phyloP scores from a whole-genome alignment of 1,140 invertebrate genomes.

The Scaptomyza montana region DNA sequence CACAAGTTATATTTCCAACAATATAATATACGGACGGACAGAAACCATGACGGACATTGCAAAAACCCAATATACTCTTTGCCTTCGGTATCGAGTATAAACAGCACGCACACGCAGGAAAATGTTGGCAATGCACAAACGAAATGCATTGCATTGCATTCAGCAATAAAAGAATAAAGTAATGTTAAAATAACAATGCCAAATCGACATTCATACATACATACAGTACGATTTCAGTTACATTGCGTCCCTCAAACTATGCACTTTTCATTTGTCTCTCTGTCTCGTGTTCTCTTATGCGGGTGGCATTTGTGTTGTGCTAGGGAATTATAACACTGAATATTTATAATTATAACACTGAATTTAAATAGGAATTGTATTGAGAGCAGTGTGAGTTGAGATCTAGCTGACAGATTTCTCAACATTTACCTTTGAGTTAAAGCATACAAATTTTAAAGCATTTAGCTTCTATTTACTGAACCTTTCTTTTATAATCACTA shows the following conservation, averaged over 20 bases:
- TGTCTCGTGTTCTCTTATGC: too few relatives aligned
- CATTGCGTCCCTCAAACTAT: neutral
- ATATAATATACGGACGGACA: too few relatives aligned
- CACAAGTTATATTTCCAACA: too few relatives aligned
- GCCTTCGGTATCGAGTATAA: too few relatives aligned
- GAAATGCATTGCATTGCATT: conserved; percentile 32
- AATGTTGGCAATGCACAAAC: conserved; percentile 23
- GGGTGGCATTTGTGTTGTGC: neutral
- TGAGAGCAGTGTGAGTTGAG: too few relatives aligned
- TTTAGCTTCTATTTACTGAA: too few relatives aligned
- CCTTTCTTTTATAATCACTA: too few relatives aligned
- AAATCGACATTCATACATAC: conserved; percentile 3
- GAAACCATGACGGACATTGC: too few relatives aligned
- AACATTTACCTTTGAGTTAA: too few relatives aligned
- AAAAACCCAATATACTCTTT: too few relatives aligned
- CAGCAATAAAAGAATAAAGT: conserved; percentile 17
- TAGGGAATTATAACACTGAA: neutral
- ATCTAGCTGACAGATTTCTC: too few relatives aligned
- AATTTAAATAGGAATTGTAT: neutral
- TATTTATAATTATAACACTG: neutral
- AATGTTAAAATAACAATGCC: neutral
- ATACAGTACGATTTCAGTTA: neutral
- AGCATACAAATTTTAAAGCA: too few relatives aligned
- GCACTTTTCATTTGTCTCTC: neutral
- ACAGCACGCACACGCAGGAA: neutral